Evolutionary conservation across 2,797 vertebrate species (phyloP).

Genomic region (Potorous gilbertii): DNA sequence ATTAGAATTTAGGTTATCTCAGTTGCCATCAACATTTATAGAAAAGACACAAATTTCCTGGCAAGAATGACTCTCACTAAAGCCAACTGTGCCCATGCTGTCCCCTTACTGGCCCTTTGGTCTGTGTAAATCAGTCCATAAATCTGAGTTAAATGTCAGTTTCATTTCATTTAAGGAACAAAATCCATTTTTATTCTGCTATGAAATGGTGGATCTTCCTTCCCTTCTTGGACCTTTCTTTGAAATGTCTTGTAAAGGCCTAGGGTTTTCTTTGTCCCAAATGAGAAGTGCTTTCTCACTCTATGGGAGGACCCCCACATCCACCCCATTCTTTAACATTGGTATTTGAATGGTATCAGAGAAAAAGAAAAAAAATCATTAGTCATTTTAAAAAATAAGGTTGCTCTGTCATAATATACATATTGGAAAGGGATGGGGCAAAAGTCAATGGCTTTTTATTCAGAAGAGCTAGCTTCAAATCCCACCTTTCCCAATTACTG

Average conservation of each 20-base stretch:
- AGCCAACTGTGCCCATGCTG: conserved; percentile 68
- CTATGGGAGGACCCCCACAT: conserved; percentile 3
- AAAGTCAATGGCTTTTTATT: neutral
- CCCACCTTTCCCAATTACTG: neutral
- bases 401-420: neutral
- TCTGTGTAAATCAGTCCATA: conserved; percentile 46
- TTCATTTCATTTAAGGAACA: conserved; percentile 53
- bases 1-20: conserved; percentile 44
- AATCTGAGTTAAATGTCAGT: conserved; percentile 68
- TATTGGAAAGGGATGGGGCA: neutral
- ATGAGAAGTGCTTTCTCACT: conserved; percentile 33
- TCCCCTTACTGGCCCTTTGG: conserved; percentile 57
- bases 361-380: neutral
- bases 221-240: neutral
- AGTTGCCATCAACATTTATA: conserved; percentile 52
- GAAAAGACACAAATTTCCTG: conserved; percentile 49
- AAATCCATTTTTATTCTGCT: neutral
- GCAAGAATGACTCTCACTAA: conserved; percentile 22
- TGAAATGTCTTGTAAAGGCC: neutral
- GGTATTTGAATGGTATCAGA: neutral
- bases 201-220: conserved; percentile 3
- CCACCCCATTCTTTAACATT: conserved; percentile 6
- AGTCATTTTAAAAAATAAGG: neutral
- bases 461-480: neutral
- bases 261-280: neutral